Evolutionary conservation across 1,140 invertebrate genomes (phyloP).

Genomic region (Drosophila nikananu): DNA sequence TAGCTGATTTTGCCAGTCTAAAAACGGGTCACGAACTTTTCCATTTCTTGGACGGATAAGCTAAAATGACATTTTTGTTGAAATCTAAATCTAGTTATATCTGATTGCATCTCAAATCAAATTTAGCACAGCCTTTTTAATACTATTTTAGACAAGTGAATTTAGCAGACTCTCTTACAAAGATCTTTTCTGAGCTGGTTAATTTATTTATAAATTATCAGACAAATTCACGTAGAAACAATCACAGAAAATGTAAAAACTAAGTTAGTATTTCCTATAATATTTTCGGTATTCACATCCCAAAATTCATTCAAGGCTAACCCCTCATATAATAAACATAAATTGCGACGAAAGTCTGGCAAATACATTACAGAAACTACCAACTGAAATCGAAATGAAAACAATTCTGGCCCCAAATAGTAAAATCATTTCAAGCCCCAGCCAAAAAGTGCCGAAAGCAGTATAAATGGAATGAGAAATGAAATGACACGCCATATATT

Average conservation of each 20-base stretch:
- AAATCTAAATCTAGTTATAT: not conserved
- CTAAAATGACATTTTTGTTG: too few relatives aligned
- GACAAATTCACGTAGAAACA: not conserved
- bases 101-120: not conserved
- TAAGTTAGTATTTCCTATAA: not conserved
- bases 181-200: not conserved
- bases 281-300: not conserved
- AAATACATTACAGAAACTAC: constrained; percentile 25
- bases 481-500: constrained; percentile 65
- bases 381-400: constrained; percentile 49
- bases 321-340: constrained; percentile 8
- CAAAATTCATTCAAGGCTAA: not conserved
- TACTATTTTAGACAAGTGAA: not conserved
- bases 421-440: constrained; percentile 59
- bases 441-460: constrained; percentile 49
- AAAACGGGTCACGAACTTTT: not conserved
- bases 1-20: constrained; percentile 17
- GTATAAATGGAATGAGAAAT: constrained; percentile 65
- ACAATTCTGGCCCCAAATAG: constrained; percentile 58
- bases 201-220: not conserved
- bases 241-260: not conserved
- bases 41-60: not conserved
- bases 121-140: not conserved
- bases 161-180: too few relatives aligned
- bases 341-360: constrained; percentile 27